A percentile compares a stretch with the other conserved stretches of the same genome.
These are phyloP conservation scores for Picus viridis DNA, from an alignment of 2,797 vertebrate genomes.

Conservation along the genomic window DNA sequence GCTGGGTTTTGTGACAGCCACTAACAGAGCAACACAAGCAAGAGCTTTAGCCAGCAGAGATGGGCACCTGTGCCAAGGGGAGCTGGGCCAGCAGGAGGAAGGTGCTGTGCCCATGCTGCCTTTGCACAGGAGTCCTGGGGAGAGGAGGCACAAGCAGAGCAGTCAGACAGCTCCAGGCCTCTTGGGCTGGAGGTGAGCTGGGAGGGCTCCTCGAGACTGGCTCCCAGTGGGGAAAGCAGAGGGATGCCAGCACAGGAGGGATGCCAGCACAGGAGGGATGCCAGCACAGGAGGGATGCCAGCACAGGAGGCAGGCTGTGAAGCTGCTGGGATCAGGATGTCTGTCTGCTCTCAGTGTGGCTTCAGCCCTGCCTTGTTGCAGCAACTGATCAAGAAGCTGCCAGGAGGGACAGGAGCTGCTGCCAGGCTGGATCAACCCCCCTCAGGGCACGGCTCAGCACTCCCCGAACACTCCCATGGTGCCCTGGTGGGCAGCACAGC, in stretches of 20 bases:
- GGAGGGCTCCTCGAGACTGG: background rate
- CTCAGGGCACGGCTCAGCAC: rapidly evolving
- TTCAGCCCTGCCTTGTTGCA: background rate
- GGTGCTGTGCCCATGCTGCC: background rate
- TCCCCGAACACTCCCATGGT: background rate
- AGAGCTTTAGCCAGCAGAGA: background rate
- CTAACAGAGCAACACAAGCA: background rate
- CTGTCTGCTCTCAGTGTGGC: background rate
- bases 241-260: background rate
- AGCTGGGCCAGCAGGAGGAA: background rate
- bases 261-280: background rate
- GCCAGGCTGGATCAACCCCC: rapidly evolving
- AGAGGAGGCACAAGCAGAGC: background rate
- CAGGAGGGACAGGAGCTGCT: background rate
- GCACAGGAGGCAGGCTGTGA: background rate
- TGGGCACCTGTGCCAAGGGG: background rate
- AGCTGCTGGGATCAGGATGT: background rate
- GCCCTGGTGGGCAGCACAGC: background rate
- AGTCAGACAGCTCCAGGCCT: background rate
- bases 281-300: background rate
- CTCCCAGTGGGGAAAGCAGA: background rate
- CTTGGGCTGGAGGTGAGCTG: background rate
- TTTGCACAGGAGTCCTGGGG: background rate
- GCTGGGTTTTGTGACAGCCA: background rate
- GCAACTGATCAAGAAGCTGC: background rate